Evolutionary conservation across 2,113 vertebrate species (phyloP), one percentile per base, ranked within the genome.

Genomic region (Motacilla tschutschensis): DNA sequence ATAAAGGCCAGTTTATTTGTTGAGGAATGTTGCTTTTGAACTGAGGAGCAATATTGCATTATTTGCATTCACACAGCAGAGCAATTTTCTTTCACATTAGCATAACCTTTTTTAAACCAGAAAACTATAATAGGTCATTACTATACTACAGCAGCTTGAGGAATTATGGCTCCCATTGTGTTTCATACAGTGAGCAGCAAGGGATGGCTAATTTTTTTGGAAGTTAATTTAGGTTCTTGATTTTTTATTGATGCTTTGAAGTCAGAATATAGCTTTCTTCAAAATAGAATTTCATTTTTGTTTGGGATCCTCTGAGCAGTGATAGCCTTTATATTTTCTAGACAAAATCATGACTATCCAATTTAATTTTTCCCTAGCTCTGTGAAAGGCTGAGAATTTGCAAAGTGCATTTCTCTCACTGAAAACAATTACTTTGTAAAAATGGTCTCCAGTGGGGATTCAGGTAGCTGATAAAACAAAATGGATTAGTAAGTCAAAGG

Each of bases 391-490:
- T 84, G 58, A 65, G 63, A 69, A 88, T 89, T 76, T 86, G n/a
- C 83, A 88, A 93, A 92, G 81, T 8, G 8, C 22, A 66, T 81
- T 85, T 86, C 72, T 87, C 62, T 44, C n/a, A 55, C 43, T 81
- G 71, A 81, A 94, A 81, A 93, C 36, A 84, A 88, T 92, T 91
- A 73, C 59, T 69, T 86, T 54, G 40, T 58, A 79, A 59, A 83
- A 88, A 40, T 51, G 35, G 17, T 63, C 81, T 88, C 51, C 71
- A 72, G 83, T 76, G 7, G 17, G 31, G 28, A 81, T 33, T 70
- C 50, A 41, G 80, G 63, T 88, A 89, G 80, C 55, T 89, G 85
- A 88, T 89, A 78, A 91, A 91, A 46, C 35, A 79, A 92, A 93
- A 88, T 79, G 33, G 46, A 79, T 87, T 89, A 88, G 24, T 65